Conservation (phyloP, 2,797 vertebrate genomes). For the Luscinia megarhynchos region DNA sequence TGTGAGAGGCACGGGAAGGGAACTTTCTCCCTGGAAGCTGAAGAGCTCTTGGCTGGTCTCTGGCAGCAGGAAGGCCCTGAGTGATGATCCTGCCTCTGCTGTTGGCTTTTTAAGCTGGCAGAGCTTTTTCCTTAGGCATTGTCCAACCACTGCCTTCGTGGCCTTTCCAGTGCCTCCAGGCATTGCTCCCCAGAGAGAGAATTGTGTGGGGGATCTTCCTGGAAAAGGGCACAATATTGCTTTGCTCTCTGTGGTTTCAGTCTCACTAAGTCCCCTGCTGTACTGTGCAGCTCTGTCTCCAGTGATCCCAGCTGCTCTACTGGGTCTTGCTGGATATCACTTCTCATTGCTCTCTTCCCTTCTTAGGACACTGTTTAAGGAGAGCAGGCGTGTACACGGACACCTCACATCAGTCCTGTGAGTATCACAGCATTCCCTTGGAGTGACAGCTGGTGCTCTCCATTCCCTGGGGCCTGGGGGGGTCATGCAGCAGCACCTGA, state of each 20-base stretch:
- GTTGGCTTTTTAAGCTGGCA: neutral
- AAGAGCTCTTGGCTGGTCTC: neutral
- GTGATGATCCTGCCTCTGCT: neutral
- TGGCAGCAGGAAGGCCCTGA: neutral
- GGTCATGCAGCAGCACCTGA: slow-evolving; percentile 26
- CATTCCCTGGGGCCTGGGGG: slow-evolving; percentile 53
- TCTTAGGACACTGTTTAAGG: slow-evolving; percentile 87
- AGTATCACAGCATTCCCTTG: slow-evolving; percentile 75
- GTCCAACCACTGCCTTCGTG: neutral
- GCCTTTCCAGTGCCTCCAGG: neutral
- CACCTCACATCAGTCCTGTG: slow-evolving; percentile 83
- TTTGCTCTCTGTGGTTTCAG: neutral
- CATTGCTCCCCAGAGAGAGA: neutral
- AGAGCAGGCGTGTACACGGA: slow-evolving; percentile 85
- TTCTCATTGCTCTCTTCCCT: slow-evolving; percentile 52
- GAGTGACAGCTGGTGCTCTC: slow-evolving; percentile 47
- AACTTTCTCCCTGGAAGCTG: neutral
- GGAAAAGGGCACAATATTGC: neutral
- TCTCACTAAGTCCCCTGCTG: slow-evolving; percentile 10
- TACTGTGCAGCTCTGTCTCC: slow-evolving; percentile 55
- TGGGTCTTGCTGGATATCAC: slow-evolving; percentile 65
- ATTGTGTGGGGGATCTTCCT: neutral
- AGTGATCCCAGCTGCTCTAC: slow-evolving; percentile 68
- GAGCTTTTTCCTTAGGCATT: neutral
- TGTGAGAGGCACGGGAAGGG: neutral